Evolutionary conservation across 23 tunicate species (phyloP), one percentile per base, ranked within the genome.

Genomic region (Corella eumyota): DNA sequence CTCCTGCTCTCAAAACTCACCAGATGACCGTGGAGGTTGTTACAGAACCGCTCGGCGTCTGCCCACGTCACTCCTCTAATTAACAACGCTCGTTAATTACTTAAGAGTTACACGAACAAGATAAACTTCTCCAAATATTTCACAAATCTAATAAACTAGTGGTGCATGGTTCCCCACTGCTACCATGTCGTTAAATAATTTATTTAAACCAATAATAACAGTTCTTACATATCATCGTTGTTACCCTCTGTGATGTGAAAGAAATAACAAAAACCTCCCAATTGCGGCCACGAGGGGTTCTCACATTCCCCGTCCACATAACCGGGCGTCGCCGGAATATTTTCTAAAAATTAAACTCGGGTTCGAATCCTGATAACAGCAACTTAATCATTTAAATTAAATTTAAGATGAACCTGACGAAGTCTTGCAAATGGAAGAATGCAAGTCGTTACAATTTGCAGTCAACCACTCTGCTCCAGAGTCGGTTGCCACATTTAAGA

Each of bases 401-500:
- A 27, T 6, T 30, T 17, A 30, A 25, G 19, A 65, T 4, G 13
- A 25, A 88, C 96, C 83, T 28, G 80, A 50, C 20, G 96, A 44
- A 32, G 65, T 64, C 56, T 83, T 88, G 71, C 96, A 88, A 13
- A 88, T 61, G 30, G 80, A 71, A 48, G 64, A 34, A 72, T 88
- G 66, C 30, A 15, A 37, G 15, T 67, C 75, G 24, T 2, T 27
- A 37, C 96, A 88, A 36, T 61, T 68, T 21, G 65, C 81, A 6
- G 96, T 73, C 24, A 78, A 29, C 96, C 96, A 88, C 61, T 78
- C 85, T 20, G 96, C 61, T 11, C 88, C 88, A 4, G 66, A 34
- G 34, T 45, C 26, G 7, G 88, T 60, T 34, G 79, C 96, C 34
- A 59, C 50, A 46, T 79, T 78, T 34, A 88, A 2, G 15, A 73